These are phyloP conservation scores for Napeogenes inachia DNA, from an alignment of 2,888 invertebrate species.

Conservation along the genomic window DNA sequence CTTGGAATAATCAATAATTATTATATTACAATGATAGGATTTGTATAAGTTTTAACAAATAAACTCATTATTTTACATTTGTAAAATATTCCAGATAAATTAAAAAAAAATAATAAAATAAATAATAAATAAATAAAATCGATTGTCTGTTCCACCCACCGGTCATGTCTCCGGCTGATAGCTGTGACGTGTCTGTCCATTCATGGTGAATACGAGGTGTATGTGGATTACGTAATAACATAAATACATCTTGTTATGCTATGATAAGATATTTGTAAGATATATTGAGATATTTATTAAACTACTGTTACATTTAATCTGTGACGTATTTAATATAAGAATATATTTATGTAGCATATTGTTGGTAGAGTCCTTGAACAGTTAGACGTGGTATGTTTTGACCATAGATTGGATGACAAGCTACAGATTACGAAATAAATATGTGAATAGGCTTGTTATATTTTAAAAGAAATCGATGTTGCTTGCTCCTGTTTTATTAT, in stretches of 20 bases:
- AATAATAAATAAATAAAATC: conserved; percentile 2
- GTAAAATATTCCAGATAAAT: no score
- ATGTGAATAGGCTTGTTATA: no score
- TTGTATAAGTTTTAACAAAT: no score
- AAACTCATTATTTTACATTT: no score
- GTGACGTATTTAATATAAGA: neutral
- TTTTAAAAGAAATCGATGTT: no score
- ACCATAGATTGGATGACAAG: no score
- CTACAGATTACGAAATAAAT: no score
- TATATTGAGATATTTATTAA: neutral
- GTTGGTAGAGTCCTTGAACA: no score
- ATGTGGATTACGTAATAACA: conserved; percentile 23
- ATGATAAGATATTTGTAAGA: neutral
- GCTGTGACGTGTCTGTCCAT: conserved; percentile 38
- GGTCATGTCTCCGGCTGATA: conserved; percentile 41
- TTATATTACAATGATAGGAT: no score
- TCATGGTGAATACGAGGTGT: conserved; percentile 32
- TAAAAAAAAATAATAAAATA: neutral
- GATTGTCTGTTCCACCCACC: conserved; percentile 13
- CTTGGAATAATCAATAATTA: no score
- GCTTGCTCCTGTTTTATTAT: neutral
- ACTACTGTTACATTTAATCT: no score
- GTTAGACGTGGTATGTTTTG: no score
- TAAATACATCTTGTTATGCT: conserved; percentile 15
- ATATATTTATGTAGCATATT: neutral